Conservation (phyloP, 1,140 invertebrate species). For the Papilio helenus region DNA sequence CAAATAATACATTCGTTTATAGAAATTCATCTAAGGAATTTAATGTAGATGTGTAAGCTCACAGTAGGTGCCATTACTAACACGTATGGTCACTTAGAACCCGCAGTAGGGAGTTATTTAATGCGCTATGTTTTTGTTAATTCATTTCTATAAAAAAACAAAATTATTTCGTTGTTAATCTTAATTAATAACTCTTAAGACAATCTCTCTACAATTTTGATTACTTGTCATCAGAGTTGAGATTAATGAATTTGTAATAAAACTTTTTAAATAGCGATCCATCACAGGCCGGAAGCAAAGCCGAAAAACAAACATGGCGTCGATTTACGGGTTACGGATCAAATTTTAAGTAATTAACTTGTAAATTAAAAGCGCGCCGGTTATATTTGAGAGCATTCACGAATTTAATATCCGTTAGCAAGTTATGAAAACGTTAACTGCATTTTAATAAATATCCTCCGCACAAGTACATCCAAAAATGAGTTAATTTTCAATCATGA, state of each 20-base stretch:
- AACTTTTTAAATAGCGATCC: slow-evolving; percentile 17
- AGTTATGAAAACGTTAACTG: not conserved
- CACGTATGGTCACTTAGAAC: slow-evolving; percentile 2
- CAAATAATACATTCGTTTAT: not conserved
- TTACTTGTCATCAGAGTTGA: not conserved
- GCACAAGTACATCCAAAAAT: not conserved
- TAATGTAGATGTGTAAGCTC: not conserved
- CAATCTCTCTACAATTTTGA: not conserved
- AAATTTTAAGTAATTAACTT: slow-evolving; percentile 21
- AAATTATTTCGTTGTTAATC: too few relatives aligned
- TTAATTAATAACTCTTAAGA: too few relatives aligned
- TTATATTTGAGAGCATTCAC: not conserved
- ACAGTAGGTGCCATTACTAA: not conserved
- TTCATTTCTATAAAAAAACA: not conserved
- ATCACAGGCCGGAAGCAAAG: not conserved
- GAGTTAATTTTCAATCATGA: not conserved
- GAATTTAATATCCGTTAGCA: slow-evolving; percentile 17
- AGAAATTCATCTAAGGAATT: not conserved
- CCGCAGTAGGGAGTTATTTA: not conserved
- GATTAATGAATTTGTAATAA: not conserved
- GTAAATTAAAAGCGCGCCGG: not conserved
- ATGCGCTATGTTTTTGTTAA: not conserved
- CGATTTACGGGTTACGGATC: slow-evolving; percentile 1
- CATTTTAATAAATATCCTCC: not conserved
- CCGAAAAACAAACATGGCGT: slow-evolving; percentile 20